Evolutionary conservation across 2,888 invertebrate species (phyloP).

Genomic region (Protonemura montana): DNA sequence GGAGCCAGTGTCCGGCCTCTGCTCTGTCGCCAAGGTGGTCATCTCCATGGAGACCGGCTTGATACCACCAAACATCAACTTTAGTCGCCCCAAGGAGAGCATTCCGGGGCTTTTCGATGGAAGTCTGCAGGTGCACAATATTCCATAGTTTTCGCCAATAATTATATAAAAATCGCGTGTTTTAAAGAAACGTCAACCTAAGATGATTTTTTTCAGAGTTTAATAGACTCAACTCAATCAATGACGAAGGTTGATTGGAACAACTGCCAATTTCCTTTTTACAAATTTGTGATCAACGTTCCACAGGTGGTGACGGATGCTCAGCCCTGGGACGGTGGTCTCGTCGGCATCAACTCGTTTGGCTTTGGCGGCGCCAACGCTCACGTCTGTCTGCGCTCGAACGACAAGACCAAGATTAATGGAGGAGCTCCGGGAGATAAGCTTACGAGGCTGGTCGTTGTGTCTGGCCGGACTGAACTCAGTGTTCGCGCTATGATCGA

Average conservation of each 20-base stretch:
- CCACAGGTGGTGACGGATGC: slow-evolving; percentile 56
- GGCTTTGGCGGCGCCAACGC: slow-evolving; percentile 66
- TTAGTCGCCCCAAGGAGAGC: slow-evolving; percentile 64
- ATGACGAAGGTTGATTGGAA: too few relatives aligned
- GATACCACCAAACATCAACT: slow-evolving; percentile 59
- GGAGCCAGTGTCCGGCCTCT: slow-evolving; percentile 60
- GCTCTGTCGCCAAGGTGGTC: slow-evolving; percentile 60
- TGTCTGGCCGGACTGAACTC: slow-evolving; percentile 61
- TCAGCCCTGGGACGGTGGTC: slow-evolving; percentile 60
- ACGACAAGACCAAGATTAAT: slow-evolving; percentile 57
- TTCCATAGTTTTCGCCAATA: too few relatives aligned
- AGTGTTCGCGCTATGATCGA: slow-evolving; percentile 55
- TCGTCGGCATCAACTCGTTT: slow-evolving; percentile 65
- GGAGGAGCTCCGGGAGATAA: slow-evolving; percentile 13
- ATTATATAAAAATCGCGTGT: too few relatives aligned
- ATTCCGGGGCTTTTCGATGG: slow-evolving; percentile 90
- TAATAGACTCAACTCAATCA: too few relatives aligned
- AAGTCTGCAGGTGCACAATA: slow-evolving; percentile 79
- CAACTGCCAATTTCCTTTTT: too few relatives aligned
- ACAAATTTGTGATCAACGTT: too few relatives aligned
- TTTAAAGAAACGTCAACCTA: too few relatives aligned
- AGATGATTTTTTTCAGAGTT: too few relatives aligned
- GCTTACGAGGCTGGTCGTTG: slow-evolving; percentile 56
- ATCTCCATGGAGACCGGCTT: slow-evolving; percentile 62
- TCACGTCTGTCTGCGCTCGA: slow-evolving; percentile 57